These are phyloP conservation scores for Spea multiplicata DNA, from an alignment of 2,113 vertebrate species.

Conservation along the genomic window DNA sequence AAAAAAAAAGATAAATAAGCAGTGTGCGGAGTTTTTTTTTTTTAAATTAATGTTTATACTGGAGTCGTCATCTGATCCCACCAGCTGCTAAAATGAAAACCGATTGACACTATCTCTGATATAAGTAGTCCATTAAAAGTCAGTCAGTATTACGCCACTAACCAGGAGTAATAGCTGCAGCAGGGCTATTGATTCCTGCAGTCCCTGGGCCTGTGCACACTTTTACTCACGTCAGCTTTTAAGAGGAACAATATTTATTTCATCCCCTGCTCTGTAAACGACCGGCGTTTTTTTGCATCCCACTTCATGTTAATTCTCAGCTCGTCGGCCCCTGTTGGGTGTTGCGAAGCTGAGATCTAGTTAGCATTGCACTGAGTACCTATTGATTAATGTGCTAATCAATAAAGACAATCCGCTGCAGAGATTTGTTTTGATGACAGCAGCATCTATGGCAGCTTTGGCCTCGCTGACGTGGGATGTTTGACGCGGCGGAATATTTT, in stretches of 20 bases:
- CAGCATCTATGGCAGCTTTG: constrained; percentile 57
- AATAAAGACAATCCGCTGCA: constrained; percentile 64
- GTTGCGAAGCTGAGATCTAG: constrained; percentile 40
- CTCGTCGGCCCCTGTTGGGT: constrained; percentile 49
- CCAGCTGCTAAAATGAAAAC: too few species aligned
- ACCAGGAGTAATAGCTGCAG: constrained; percentile 54
- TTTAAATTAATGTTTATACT: too few species aligned
- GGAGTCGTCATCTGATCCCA: too few species aligned
- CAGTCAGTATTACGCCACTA: constrained; percentile 38
- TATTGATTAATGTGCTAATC: constrained; percentile 59
- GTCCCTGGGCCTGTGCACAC: constrained; percentile 35
- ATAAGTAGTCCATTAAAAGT: constrained; percentile 35
- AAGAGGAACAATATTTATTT: constrained; percentile 49
- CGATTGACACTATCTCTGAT: background rate
- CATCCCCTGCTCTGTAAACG: constrained; percentile 21
- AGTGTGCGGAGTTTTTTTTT: too few species aligned
- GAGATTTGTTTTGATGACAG: constrained; percentile 68
- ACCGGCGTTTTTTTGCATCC: constrained; percentile 18
- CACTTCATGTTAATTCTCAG: constrained; percentile 52
- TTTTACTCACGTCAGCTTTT: constrained; percentile 45
- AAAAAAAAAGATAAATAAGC: too few species aligned
- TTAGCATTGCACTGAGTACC: constrained; percentile 46
- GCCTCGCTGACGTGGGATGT: constrained; percentile 51
- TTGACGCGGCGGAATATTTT: constrained; percentile 59
- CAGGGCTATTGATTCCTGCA: constrained; percentile 50